Evolutionary conservation across 2,888 invertebrate species (phyloP), one percentile per base, ranked within the genome.

Genomic region (Tuberolachnus salignus): DNA sequence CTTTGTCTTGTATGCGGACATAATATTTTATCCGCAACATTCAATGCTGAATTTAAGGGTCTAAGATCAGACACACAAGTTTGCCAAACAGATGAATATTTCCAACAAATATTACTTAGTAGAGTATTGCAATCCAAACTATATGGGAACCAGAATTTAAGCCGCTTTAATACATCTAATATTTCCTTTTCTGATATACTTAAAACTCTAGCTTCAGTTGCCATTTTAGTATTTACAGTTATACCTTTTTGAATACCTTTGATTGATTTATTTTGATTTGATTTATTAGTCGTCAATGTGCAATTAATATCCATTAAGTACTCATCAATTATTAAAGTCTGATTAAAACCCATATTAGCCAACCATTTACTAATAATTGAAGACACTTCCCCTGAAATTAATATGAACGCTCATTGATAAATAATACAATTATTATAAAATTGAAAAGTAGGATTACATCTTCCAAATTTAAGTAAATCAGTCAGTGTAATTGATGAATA

Each of bases 321-420:
- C 13, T 78, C 80, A n/a, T 86, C 86, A 66, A 86, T 84, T 66
- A 88, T 83, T 64, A 84, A 83, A 21, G 88, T 86, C 0, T 94
- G 93, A 83, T 91, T 87, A 9, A 93, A 87, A 14, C 93, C 92
- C 82, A 91, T 89, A 23, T 90, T 88, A 72, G 92, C 91, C 26
- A 96, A 87, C 94, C 96, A 97, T 84, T 92, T 92, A 0, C 95
- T 93, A 61, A 95, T 92, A 73, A 95, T 86, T 85, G 97, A 96
- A 0, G 94, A 93, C 11, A 97, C 91, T n/a, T 93, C 92, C 51
- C 96, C 95, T 83, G 49, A 59, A 78, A 59, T 49, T 1, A 59
- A 44, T 16, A 3, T 51, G 16, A 13, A 46, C n/a, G 1, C 23
- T n/a, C n/a, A n/a, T n/a, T n/a, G n/a, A n/a, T 16, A 44, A 16